A percentile compares a stretch with the other conserved stretches of the same genome.
phyloP scores from a whole-genome alignment of 2,888 invertebrate genomes.

The Alviniconcha strummeri region DNA sequence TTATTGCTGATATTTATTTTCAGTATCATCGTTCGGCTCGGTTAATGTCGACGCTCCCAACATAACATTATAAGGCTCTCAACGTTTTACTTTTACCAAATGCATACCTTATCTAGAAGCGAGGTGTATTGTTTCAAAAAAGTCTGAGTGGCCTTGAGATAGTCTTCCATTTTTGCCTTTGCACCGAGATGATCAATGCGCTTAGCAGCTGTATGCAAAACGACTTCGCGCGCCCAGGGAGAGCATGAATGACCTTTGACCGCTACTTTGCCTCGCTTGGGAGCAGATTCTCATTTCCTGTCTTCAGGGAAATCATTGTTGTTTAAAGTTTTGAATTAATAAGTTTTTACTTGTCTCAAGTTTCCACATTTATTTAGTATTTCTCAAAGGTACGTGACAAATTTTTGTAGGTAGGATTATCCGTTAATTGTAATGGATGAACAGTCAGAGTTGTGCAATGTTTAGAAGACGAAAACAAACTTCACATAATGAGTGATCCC shows the following conservation, averaged over 20 bases:
- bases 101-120: conserved; percentile 30
- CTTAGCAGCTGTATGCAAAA: conserved; percentile 29
- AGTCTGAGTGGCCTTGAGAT: conserved; percentile 4
- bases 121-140: conserved; percentile 24
- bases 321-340: neutral
- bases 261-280: conserved; percentile 22
- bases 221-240: conserved; percentile 10
- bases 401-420: no score
- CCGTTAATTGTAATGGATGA: no score
- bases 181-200: neutral
- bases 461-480: conserved; percentile 9
- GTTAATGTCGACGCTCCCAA: no score
- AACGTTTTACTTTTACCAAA: no score
- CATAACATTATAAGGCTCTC: no score
- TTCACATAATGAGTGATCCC: conserved; percentile 4
- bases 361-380: no score
- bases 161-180: conserved; percentile 27
- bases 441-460: no score
- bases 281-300: conserved; percentile 12
- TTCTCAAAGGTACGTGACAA: no score
- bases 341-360: no score
- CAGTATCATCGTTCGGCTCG: no score
- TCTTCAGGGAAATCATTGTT: conserved; percentile 7
- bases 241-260: conserved; percentile 23
- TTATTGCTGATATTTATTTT: no score